Base-by-base conservation (phyloP, 35 echinoderm and acorn worm species). In the Ptychodera flava region DNA sequence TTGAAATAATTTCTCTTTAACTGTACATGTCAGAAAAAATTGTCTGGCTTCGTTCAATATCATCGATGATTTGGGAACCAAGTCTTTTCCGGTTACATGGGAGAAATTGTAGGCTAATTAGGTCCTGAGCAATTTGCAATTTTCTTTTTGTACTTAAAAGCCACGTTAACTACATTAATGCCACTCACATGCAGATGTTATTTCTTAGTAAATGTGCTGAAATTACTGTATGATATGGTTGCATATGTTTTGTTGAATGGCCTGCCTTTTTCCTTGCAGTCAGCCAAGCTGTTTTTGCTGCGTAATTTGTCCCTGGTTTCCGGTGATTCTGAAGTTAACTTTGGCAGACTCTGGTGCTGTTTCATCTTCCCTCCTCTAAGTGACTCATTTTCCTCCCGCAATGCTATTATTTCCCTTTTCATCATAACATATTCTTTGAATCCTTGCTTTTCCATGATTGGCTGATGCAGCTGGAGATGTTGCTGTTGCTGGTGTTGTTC, bases 401-500 rank as follows among this genome's bases (percentile, higher is more conserved):
- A 36, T 28, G 64, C 29, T 34, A 82, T 82, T 15, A 89, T 36
- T 33, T 89, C 87, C 28, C 87, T 35, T 64, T 89, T 89, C 79
- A 89, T 80, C 29, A 77, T 79, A 15, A 89, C 87, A 89, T 82
- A 83, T 37, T 83, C 80, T 31, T 53, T 80, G 37, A 83, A 89
- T 22, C 80, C 76, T 33, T 32, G 38, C 2, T 37, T 81, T 76
- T 89, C 37, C 2, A 45, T 28, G 32, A 52, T 64, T 27, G 81
- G 38, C 35, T 0, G 15, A 27, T 30, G 16, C 10, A 37, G 87
- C 33, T 80, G 79, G 35, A 30, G 1, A 16, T 28, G 16, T 31
- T 22, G 37, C 22, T 76, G 38, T 0, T 38, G 37, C 15, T 31
- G 30, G 29, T 37, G 29, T 52, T 22, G 37, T 30, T 76, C 36